Evolutionary conservation across 1,140 invertebrate species (phyloP).

Genomic region (Pogonomyrmex californicus): DNA sequence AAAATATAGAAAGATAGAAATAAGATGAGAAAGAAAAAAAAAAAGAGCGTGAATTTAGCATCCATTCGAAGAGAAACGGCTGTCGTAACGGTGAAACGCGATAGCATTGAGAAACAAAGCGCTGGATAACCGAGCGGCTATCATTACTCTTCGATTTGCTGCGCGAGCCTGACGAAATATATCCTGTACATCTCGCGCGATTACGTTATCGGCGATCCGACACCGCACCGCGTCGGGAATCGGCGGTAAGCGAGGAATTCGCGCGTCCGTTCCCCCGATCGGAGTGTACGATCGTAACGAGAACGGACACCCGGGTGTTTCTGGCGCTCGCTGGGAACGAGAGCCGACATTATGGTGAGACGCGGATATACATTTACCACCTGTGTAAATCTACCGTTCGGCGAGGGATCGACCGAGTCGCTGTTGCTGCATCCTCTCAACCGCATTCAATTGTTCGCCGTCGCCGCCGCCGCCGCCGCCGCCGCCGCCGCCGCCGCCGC

Average conservation of each 20-base stretch:
- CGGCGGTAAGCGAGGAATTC: slow-evolving; percentile 31
- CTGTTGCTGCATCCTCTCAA: slow-evolving; percentile 37
- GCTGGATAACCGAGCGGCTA: slow-evolving; percentile 19
- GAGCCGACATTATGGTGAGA: slow-evolving; percentile 17
- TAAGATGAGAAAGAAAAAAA: background rate
- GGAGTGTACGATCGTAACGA: slow-evolving; percentile 17
- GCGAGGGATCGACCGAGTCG: slow-evolving; percentile 21
- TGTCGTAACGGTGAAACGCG: background rate
- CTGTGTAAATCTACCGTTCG: slow-evolving; percentile 34
- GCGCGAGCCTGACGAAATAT: slow-evolving; percentile 38
- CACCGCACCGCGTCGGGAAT: slow-evolving; percentile 22
- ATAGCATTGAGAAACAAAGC: slow-evolving; percentile 54
- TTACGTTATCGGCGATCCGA: slow-evolving; percentile 51
- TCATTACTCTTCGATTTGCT: slow-evolving; percentile 32
- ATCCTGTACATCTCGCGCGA: slow-evolving; percentile 47
- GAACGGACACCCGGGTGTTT: slow-evolving; percentile 35
- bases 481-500: background rate
- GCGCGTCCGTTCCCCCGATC: slow-evolving; percentile 43
- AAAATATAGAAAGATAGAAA: background rate
- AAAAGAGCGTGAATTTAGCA: background rate
- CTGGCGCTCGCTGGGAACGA: background rate
- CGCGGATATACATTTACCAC: slow-evolving; percentile 52
- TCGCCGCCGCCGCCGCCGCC: slow-evolving; percentile 1
- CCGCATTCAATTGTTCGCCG: slow-evolving; percentile 58
- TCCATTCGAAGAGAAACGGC: background rate